Conservation (phyloP, 2,797 vertebrate genomes). For the Rallus crepitans region DNA sequence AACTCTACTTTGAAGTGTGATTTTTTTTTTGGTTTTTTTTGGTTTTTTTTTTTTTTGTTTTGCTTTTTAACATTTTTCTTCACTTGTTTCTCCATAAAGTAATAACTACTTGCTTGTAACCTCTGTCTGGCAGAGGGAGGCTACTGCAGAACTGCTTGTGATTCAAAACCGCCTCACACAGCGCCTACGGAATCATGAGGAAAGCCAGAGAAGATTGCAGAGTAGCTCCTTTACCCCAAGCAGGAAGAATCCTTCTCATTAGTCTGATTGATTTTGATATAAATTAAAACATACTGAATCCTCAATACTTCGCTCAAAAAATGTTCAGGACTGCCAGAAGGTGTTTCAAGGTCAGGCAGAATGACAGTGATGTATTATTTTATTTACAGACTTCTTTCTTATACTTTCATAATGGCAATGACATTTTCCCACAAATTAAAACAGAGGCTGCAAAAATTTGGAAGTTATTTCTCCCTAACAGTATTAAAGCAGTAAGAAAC, state of each 20-base stretch:
- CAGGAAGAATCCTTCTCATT: neutral
- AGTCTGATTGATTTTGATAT: neutral
- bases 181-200: neutral
- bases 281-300: neutral
- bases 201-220: neutral
- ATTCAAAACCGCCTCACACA: neutral
- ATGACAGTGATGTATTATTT: neutral
- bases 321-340: neutral
- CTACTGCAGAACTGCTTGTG: neutral
- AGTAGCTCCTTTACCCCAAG: neutral
- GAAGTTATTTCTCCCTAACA: neutral
- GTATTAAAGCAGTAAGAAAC: neutral
- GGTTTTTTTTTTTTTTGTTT: neutral
- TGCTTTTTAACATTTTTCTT: neutral
- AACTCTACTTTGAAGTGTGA: neutral
- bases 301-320: neutral
- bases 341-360: neutral
- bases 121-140: neutral
- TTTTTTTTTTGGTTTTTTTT: neutral
- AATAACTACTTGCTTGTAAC: neutral
- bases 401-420: neutral
- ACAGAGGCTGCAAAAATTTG: neutral
- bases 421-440: neutral
- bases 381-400: neutral
- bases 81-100: neutral